These are phyloP conservation scores for Siniperca scherzeri DNA, from an alignment of 2,797 vertebrate genomes.

Conservation along the genomic window DNA sequence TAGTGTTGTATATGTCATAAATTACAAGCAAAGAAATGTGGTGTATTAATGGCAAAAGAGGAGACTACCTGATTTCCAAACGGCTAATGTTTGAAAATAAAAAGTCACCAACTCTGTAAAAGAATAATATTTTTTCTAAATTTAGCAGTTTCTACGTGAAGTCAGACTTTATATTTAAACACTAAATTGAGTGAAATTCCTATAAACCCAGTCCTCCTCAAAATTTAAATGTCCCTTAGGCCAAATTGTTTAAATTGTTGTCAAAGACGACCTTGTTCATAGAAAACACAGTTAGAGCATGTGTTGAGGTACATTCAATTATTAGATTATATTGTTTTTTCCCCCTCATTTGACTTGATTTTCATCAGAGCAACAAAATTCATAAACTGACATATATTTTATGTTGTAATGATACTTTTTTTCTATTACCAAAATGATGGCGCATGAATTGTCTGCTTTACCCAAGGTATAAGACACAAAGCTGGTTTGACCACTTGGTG, in stretches of 20 bases:
- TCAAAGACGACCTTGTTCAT: not conserved
- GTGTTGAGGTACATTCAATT: not conserved
- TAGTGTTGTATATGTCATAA: not conserved
- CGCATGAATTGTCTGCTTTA: not conserved
- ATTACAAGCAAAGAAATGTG: not conserved
- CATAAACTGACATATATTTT: not conserved
- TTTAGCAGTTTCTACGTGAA: not conserved
- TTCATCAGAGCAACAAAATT: not conserved
- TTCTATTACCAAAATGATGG: not conserved
- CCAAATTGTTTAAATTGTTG: not conserved
- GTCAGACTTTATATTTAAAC: not conserved
- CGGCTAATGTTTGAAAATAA: not conserved
- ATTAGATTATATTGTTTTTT: not conserved
- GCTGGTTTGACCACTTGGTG: conserved; percentile 61
- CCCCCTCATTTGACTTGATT: not conserved
- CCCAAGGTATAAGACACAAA: not conserved
- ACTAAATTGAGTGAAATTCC: not conserved
- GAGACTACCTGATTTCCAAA: not conserved
- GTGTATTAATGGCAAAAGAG: not conserved
- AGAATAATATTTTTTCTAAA: not conserved
- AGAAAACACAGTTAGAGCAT: not conserved
- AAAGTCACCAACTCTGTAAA: not conserved
- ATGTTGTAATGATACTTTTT: not conserved
- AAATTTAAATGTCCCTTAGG: not conserved
- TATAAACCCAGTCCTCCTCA: not conserved